A percentile compares a stretch with the other conserved stretches of the same genome.
Conservation (phyloP, 2,888 invertebrate species). For the Drosophila setosimentum region DNA sequence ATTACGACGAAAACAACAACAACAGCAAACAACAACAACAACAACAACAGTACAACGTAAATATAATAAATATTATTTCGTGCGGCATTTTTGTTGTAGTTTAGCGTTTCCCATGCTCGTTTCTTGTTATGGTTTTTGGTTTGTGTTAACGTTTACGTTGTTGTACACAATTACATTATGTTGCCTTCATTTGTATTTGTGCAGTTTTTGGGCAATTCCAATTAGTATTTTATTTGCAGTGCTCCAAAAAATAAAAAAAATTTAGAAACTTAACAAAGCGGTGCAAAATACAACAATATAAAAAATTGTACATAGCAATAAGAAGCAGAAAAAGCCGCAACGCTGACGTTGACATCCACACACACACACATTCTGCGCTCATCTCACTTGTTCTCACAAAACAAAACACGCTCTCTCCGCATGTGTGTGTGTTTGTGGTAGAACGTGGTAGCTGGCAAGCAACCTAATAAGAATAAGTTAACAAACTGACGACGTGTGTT, state of each 20-base stretch:
- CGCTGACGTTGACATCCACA: conserved; percentile 72
- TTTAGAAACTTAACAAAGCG: conserved; percentile 62
- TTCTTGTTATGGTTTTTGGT: conserved; percentile 20
- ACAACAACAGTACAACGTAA: conserved; percentile 62
- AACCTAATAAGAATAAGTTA: conserved; percentile 69
- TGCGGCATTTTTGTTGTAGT: conserved; percentile 37
- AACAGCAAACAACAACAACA: conserved; percentile 23
- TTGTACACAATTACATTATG: conserved; percentile 6
- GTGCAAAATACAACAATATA: conserved; percentile 66
- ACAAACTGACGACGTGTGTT: conserved; percentile 77
- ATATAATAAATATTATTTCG: conserved; percentile 41
- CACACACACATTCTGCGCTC: conserved; percentile 6
- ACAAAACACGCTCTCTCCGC: conserved; percentile 3
- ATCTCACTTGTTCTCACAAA: conserved; percentile 10
- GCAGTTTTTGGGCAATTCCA: conserved; percentile 57
- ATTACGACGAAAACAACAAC: conserved; percentile 16
- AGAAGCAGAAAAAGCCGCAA: conserved; percentile 79
- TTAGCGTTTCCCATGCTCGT: conserved; percentile 7
- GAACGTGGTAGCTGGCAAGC: conserved; percentile 61
- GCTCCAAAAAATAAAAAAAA: conserved; percentile 45
- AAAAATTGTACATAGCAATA: conserved; percentile 48
- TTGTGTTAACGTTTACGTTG: conserved; percentile 1
- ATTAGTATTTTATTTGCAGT: conserved; percentile 56
- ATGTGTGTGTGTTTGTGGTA: conserved; percentile 52
- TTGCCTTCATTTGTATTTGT: conserved; percentile 30